Conservation (phyloP, 2,797 vertebrate species). For the Chaenodraco wilsoni region DNA sequence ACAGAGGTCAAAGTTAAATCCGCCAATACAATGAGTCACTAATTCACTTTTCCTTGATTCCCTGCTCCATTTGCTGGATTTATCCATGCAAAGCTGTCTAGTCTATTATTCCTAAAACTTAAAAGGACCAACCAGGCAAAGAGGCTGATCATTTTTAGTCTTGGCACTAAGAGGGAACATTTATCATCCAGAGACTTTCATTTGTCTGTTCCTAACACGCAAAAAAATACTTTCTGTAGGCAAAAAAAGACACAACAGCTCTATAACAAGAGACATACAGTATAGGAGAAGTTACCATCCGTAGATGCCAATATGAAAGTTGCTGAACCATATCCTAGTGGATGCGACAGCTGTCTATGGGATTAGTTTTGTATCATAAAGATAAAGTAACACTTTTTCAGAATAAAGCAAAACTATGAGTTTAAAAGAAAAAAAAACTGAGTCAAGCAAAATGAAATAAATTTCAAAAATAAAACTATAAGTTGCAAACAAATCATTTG, state of each 20-base stretch:
- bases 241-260: slow-evolving; percentile 22
- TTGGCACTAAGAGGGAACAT: slow-evolving; percentile 20
- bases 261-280: slow-evolving; percentile 7
- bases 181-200: slow-evolving; percentile 42
- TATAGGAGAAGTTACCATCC: not conserved
- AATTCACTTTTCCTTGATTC: slow-evolving; percentile 37
- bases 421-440: too few species aligned
- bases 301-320: not conserved
- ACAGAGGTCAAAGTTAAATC: slow-evolving; percentile 31
- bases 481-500: too few species aligned
- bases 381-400: too few species aligned
- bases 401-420: too few species aligned
- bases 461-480: too few species aligned
- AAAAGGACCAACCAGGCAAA: slow-evolving; percentile 13
- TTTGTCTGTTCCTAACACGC: slow-evolving; percentile 19
- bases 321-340: slow-evolving; percentile 9
- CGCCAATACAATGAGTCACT: slow-evolving; percentile 18
- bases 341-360: not conserved
- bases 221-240: slow-evolving; percentile 17
- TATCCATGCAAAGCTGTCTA: slow-evolving; percentile 9
- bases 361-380: too few species aligned
- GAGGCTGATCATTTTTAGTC: slow-evolving; percentile 18
- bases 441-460: too few species aligned
- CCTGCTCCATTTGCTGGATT: slow-evolving; percentile 39
- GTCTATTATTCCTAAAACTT: slow-evolving; percentile 29